Conservation (phyloP, 2,797 vertebrate genomes). For the Amniataba percoides region DNA sequence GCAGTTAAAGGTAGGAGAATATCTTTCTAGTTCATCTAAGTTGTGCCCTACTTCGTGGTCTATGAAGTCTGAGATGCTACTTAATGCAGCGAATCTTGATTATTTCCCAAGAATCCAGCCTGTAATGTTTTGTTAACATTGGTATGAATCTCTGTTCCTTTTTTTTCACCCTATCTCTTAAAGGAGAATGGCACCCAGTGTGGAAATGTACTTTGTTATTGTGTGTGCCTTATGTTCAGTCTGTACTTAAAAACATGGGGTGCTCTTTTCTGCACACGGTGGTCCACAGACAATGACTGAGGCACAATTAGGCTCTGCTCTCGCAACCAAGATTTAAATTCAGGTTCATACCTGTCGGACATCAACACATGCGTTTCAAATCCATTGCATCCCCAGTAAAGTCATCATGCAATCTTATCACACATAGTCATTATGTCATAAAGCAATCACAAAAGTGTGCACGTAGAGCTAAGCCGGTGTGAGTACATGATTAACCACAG, state of each 20-base stretch:
- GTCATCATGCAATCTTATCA: neutral
- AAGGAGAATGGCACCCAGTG: slow-evolving; percentile 10
- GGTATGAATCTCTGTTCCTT: slow-evolving; percentile 17
- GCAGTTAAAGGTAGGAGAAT: slow-evolving; percentile 17
- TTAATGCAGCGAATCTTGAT: slow-evolving; percentile 4
- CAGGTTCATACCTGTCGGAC: neutral
- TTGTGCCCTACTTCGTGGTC: slow-evolving; percentile 11
- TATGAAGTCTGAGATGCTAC: neutral
- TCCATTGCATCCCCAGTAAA: neutral
- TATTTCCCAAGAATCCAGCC: slow-evolving; percentile 4
- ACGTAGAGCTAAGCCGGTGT: too few species aligned
- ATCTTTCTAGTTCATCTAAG: slow-evolving; percentile 8
- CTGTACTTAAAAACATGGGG: neutral
- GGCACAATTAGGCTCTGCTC: neutral
- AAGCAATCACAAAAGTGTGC: neutral
- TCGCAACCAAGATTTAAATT: neutral
- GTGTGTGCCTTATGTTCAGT: neutral
- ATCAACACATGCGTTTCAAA: slow-evolving; percentile 2
- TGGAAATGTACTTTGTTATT: neutral
- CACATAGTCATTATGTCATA: neutral
- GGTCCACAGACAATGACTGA: neutral
- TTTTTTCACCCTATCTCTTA: slow-evolving; percentile 9
- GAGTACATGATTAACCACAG: too few species aligned
- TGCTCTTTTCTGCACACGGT: neutral
- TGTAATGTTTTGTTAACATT: slow-evolving; percentile 3